A percentile compares a stretch with the other conserved stretches of the same genome.
These are phyloP conservation scores for Tenualosa thibaudeaui DNA, from an alignment of 2,797 vertebrate genomes.

Conservation along the genomic window DNA sequence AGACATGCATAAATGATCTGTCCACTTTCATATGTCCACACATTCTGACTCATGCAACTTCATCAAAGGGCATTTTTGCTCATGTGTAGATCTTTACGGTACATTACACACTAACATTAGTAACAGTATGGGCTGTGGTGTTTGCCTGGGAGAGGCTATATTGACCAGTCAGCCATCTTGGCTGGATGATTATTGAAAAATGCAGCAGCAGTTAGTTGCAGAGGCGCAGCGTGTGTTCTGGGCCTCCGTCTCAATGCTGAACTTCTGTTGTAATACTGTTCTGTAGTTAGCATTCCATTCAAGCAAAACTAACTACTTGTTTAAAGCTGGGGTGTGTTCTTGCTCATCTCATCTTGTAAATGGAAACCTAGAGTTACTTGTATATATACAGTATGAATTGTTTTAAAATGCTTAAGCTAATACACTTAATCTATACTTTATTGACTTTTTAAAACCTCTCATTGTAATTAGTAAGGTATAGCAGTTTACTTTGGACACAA, in stretches of 20 bases:
- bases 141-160: neutral
- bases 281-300: neutral
- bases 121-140: neutral
- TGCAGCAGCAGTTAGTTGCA: neutral
- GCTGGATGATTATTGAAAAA: neutral
- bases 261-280: neutral
- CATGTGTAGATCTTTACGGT: constrained; percentile 1
- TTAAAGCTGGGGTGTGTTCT: neutral
- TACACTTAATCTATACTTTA: too few relatives aligned
- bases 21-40: constrained; percentile 33
- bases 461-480: too few relatives aligned
- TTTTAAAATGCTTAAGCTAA: too few relatives aligned
- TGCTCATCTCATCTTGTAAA: neutral
- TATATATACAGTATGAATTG: too few relatives aligned
- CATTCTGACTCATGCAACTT: constrained; percentile 14
- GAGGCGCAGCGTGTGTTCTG: neutral
- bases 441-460: too few relatives aligned
- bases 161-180: constrained; percentile 1
- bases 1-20: constrained; percentile 20
- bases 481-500: too few relatives aligned
- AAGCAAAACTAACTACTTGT: neutral
- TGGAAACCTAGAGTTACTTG: neutral
- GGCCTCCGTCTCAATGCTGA: neutral
- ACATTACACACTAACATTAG: neutral
- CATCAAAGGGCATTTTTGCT: constrained; percentile 8